Base-by-base conservation (phyloP, 2,797 vertebrate genomes). In the Kryptolebias ocellatus region DNA sequence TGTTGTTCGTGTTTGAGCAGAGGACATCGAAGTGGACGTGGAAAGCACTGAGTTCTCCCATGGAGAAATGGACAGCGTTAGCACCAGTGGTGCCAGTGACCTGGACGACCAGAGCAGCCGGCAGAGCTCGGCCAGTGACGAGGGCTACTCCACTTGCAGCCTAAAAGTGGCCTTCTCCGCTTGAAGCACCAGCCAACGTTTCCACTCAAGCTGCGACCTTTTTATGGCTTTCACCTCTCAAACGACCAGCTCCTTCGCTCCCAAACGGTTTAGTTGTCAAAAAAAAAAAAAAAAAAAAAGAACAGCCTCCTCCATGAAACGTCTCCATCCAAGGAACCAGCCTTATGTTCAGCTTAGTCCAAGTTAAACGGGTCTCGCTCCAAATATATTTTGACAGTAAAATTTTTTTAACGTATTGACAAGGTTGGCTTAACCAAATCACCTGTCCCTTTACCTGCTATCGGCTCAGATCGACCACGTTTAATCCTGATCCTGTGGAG, bases 11-110 rank as follows among this genome's bases (percentile, higher is more conserved):
- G 11, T 74, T 51, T 78, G 53, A 83, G 65, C 87, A 99, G 98
- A 99, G 89, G 98, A 99, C 92, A 98, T 99, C 65, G 98, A 98
- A 94, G 96, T 99, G 69, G 98, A 99, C 0, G 96, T 99, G 83
- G 98, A 99, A 95, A 97, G 96, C 95, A 98, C 97, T 83, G 97
- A 98, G 91, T 98, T 99, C 96, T 99, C 96, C 95, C 95, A 96
- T 94, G 96, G 96, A 96, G 98, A 99, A 92, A 95, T 97, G 95
- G 97, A 99, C 96, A 97, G 94, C 91, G 94, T 96, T 85, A 98
- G 97, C 90, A 96, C 94, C 93, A 95, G 95, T 93, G 97, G 97
- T 92, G 95, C 95, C 84, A 98, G 97, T 87, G 98, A 99, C 93
- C 95, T 98, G 93, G 98, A 99, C 46, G 97, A 99, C 95, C 97